Evolutionary conservation across 2,888 invertebrate species (phyloP), one percentile per base, ranked within the genome.

Genomic region (Dynastes maya): DNA sequence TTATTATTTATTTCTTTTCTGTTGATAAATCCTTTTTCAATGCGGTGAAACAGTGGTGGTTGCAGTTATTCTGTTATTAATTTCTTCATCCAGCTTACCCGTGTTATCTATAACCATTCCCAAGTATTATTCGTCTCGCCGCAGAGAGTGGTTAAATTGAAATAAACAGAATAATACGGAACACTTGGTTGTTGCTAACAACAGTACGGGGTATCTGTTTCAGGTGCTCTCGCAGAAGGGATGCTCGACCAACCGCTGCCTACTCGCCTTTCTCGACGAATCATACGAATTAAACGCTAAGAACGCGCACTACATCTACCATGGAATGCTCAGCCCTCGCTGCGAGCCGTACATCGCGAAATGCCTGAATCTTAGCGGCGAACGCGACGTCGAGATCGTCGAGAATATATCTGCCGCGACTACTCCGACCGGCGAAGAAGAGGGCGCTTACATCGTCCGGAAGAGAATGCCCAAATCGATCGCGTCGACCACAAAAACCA

Each of bases 311-410:
- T 45, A 68, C 40, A 76, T 79, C 61, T 79, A 74, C 51, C 79
- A 79, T 63, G 79, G 79, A 1, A 79, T 79, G 79, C 11, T 79
- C 5, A 68, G 64, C 6, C 79, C 79, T 1, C 68, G 32, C n/a
- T 79, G 79, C 53, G 79, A 79, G 32, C 79, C 79, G 11, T 76
- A 68, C 70, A 79, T 79, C 1, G 75, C 79, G 29, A 76, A 75
- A 49, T 27, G 49, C 3, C 51, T 79, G 53, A 68, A 76, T 64
- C 27, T 79, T 16, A 22, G 27, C 11, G 2, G 2, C 8, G 67
- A 75, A 6, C 27, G 68, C 2, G 75, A 70, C n/a, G 61, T 79
- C 32, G 76, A 79, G 40, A 76, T 72, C 65, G 53, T 68, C 22
- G 58, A 58, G 37, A 61, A 45, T 5, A 16, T 49, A 5, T 32